A percentile compares a stretch with the other conserved stretches of the same genome.
phyloP scores from a whole-genome alignment of 1,140 invertebrate species.

The Ctenoplectra terminalis region DNA sequence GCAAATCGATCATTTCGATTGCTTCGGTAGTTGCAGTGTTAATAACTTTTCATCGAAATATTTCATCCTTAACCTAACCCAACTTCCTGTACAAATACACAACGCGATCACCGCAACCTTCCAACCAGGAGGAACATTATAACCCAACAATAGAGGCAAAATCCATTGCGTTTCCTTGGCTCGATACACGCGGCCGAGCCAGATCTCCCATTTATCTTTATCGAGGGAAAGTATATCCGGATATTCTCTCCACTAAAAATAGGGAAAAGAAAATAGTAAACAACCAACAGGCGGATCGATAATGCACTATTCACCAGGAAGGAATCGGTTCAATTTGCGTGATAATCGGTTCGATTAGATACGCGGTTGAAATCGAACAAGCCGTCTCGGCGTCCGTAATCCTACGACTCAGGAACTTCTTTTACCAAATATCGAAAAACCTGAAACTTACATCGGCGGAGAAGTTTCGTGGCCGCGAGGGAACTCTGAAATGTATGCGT shows the following conservation, averaged over 20 bases:
- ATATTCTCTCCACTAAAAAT: constrained; percentile 6
- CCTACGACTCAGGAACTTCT: background rate
- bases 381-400: no score
- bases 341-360: background rate
- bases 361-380: background rate
- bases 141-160: background rate
- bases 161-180: background rate
- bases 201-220: constrained; percentile 12
- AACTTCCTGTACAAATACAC: no score
- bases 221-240: background rate
- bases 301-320: background rate
- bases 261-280: background rate
- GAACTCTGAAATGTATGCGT: background rate
- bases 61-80: no score
- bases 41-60: no score
- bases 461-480: background rate
- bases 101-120: background rate
- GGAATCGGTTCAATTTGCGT: background rate
- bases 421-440: constrained; percentile 25
- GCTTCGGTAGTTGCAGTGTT: no score
- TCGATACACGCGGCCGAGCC: background rate
- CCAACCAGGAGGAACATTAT: background rate
- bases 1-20: no score
- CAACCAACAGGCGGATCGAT: constrained; percentile 6
- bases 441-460: background rate